Evolutionary conservation across 2,113 vertebrate species (phyloP), one percentile per base, ranked within the genome.

Genomic region (Benthochromis sp.): DNA sequence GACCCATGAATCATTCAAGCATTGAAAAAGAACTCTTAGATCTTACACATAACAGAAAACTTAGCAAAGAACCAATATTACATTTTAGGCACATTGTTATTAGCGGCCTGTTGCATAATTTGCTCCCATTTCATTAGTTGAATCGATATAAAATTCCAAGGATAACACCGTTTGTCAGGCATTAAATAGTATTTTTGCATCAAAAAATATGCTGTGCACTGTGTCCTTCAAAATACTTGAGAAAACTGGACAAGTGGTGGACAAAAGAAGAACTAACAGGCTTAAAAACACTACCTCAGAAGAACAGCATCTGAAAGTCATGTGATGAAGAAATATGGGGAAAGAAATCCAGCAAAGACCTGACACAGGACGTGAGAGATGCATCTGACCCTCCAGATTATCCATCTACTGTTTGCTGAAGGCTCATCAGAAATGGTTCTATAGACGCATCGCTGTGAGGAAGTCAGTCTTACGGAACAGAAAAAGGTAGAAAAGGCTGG

Each of bases 21-120:
- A 36, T n/a, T 69, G 7, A 24, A 43, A 24, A 21, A 38, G 3
- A 1, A 0, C 21, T 14, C 55, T 61, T 0, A 40, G n/a, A 24
- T 14, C 7, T 40, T 1, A 69, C 2, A 40, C 7, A 21, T 9
- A 69, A 43, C 6, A 71, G 36, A 43, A 14, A 21, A 69, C n/a
- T 40, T 3, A 69, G 63, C 36, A 69, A 40, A 69, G 36, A 69
- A 69, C 19, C 19, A 43, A 71, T 71, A 24, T 14, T 24, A 71
- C 5, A 1, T 14, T 40, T 43, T 9, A 40, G 36, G 1, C 12
- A 43, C 7, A 8, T 71, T 71, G 63, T 14, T 66, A 66, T n/a
- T 66, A 21, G n/a, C 0, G 1, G 63, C 63, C n/a, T 43, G n/a
- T 14, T 71, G n/a, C 36, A 2, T 9, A 71, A 14, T 71, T 40